Evolutionary conservation across 2,113 vertebrate species (phyloP).

Genomic region (Sylvia atricapilla): DNA sequence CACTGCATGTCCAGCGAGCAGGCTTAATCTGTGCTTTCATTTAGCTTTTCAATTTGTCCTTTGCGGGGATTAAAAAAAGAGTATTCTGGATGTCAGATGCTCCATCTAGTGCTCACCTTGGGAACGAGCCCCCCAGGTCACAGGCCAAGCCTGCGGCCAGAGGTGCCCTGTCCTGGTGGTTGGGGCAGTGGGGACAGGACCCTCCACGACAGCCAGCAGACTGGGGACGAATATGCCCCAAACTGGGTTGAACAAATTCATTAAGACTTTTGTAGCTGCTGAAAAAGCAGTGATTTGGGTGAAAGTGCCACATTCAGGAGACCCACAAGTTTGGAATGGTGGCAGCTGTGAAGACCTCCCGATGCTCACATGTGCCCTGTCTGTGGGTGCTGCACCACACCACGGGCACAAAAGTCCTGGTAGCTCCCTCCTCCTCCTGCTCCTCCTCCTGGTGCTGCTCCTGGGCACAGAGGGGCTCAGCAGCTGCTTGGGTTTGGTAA

Average conservation of each 20-base stretch:
- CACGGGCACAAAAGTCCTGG: neutral
- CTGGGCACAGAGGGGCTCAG: neutral
- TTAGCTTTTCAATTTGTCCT: neutral
- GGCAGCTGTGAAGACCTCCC: neutral
- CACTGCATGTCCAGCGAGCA: accelerated
- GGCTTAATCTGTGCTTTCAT: neutral
- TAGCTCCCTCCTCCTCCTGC: neutral
- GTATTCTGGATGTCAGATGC: neutral
- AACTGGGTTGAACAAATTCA: neutral
- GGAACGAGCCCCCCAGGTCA: neutral
- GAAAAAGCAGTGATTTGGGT: neutral
- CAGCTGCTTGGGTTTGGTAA: neutral
- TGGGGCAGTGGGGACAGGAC: accelerated
- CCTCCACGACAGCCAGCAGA: accelerated
- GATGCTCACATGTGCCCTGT: neutral
- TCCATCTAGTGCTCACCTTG: conserved; percentile 59
- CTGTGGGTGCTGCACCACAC: neutral
- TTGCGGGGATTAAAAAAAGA: neutral
- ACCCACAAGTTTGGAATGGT: accelerated
- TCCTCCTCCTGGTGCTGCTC: neutral
- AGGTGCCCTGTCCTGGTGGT: neutral
- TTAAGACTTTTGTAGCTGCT: neutral
- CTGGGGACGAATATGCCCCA: accelerated
- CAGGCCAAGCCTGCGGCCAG: neutral
- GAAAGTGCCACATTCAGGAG: accelerated